These are phyloP conservation scores for Protonibea diacanthus DNA, from an alignment of 2,797 vertebrate genomes.

Conservation along the genomic window DNA sequence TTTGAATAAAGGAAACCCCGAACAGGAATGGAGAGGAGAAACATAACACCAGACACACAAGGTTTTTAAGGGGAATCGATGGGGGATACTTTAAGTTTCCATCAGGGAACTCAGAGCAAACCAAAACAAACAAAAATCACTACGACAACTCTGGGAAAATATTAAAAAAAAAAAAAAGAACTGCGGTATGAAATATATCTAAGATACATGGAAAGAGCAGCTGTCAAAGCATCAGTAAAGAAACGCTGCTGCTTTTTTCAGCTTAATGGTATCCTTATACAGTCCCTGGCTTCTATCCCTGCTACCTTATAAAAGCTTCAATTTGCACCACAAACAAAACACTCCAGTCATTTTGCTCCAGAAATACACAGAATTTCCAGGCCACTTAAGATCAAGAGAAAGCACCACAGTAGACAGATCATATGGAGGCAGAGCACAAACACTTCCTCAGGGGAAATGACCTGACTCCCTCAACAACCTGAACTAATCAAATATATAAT, in stretches of 20 bases:
- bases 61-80: conserved; percentile 43
- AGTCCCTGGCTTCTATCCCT: not conserved
- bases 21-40: not conserved
- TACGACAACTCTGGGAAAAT: not conserved
- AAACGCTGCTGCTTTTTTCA: not conserved
- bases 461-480: not conserved
- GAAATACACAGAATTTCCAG: not conserved
- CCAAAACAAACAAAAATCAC: conserved; percentile 19
- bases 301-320: not conserved
- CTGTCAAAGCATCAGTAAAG: not conserved
- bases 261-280: not conserved
- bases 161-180: not conserved
- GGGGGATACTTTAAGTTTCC: conserved; percentile 29
- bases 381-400: too few species aligned
- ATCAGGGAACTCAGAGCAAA: conserved; percentile 38
- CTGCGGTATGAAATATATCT: too few species aligned
- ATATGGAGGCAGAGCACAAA: conserved; percentile 1
- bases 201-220: not conserved
- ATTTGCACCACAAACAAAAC: not conserved
- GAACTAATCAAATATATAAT: conserved; percentile 38
- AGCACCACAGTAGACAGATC: not conserved
- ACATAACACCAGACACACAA: not conserved
- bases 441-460: conserved; percentile 19
- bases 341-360: not conserved
- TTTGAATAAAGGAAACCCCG: not conserved